Evolutionary conservation across 2,797 vertebrate species (phyloP).

Genomic region (Sylvilagus floridanus): DNA sequence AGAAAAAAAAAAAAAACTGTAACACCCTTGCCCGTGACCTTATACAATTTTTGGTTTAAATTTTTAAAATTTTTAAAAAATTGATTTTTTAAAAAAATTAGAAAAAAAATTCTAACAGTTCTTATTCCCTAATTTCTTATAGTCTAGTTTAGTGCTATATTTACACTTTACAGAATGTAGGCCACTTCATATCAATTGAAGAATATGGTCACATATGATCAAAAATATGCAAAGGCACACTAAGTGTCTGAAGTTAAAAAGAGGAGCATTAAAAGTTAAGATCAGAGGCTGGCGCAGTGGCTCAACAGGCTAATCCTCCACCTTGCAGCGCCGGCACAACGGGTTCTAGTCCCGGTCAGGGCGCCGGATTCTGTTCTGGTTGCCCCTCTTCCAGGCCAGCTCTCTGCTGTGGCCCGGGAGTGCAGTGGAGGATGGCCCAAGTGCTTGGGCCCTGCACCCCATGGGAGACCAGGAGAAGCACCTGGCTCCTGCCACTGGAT

Average conservation of each 20-base stretch:
- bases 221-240: not conserved
- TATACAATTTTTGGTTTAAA: not conserved
- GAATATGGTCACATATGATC: not conserved
- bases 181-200: not conserved
- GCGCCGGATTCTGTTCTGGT: no score
- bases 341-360: no score
- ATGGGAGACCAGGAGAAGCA: no score
- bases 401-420: no score
- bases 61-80: not conserved
- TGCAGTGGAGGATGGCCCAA: no score
- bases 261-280: not conserved
- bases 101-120: not conserved
- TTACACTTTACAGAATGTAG: not conserved
- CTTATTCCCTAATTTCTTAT: not conserved
- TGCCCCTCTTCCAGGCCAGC: no score
- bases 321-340: no score
- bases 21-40: not conserved
- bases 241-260: not conserved
- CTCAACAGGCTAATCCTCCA: no score
- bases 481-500: no score
- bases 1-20: not conserved
- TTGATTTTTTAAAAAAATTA: not conserved
- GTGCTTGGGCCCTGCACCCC: no score
- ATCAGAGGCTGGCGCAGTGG: not conserved
- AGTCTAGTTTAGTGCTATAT: not conserved